phyloP scores from a whole-genome alignment of 2,113 vertebrate genomes.

The Syngnathus scovelli region DNA sequence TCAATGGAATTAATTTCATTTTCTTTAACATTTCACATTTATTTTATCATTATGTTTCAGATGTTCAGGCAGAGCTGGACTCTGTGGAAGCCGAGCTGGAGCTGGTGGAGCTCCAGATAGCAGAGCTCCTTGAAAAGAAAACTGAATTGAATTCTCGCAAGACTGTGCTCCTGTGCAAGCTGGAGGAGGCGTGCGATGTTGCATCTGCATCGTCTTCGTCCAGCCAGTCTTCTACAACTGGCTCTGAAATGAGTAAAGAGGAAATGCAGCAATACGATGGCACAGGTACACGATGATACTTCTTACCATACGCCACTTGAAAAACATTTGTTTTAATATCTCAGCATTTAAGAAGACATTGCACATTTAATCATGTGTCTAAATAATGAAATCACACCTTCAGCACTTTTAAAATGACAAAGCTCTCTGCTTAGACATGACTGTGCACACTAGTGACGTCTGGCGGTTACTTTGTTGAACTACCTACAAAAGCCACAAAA shows the following conservation, averaged over 20 bases:
- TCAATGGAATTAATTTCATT: neutral
- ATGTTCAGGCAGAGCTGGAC: constrained; percentile 76
- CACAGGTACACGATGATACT: constrained; percentile 66
- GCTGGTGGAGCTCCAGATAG: constrained; percentile 80
- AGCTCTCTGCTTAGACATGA: no score
- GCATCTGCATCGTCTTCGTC: constrained; percentile 45
- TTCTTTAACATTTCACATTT: neutral
- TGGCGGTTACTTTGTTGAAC: no score
- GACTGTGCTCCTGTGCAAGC: constrained; percentile 65
- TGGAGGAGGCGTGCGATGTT: constrained; percentile 69
- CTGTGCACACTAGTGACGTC: no score
- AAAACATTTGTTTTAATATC: no score
- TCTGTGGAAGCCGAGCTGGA: constrained; percentile 81
- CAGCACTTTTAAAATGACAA: no score
- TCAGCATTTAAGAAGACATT: no score
- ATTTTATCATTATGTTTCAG: constrained; percentile 46
- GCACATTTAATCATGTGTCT: no score
- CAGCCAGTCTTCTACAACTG: constrained; percentile 38
- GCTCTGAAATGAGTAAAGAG: constrained; percentile 56
- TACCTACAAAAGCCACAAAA: no score
- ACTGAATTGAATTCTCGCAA: constrained; percentile 76
- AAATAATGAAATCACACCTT: no score
- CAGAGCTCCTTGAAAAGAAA: constrained; percentile 83
- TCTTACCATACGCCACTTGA: no score
- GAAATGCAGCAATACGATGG: constrained; percentile 74